These are phyloP conservation scores for Phoeniculus purpureus DNA, from an alignment of 2,797 vertebrate genomes.

Conservation along the genomic window DNA sequence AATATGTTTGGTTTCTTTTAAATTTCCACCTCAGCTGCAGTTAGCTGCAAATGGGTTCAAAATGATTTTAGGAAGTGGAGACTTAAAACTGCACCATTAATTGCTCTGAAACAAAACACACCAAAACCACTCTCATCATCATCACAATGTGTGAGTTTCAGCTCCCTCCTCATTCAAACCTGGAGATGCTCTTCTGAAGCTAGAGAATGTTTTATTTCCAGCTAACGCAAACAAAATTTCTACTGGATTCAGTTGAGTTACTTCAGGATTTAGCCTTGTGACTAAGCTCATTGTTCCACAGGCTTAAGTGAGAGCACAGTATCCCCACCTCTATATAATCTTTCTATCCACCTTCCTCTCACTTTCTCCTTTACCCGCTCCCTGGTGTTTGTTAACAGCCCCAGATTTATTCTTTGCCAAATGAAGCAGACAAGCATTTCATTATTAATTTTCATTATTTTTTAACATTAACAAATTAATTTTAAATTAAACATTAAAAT, in stretches of 20 bases:
- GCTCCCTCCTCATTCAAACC: not conserved
- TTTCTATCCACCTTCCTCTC: not conserved
- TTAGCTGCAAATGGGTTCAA: not conserved
- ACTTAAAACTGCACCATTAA: constrained; percentile 3
- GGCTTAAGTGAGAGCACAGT: not conserved
- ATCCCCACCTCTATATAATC: not conserved
- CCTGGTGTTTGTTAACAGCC: not conserved
- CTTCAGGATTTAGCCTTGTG: not conserved
- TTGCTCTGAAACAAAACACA: constrained; percentile 11
- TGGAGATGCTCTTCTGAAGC: not conserved
- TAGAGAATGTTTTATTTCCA: not conserved
- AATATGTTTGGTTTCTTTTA: constrained; percentile 36
- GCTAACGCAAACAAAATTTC: not conserved
- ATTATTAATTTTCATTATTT: not conserved
- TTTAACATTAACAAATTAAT: not conserved
- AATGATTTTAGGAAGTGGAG: not conserved
- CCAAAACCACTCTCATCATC: not conserved
- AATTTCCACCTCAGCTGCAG: constrained; percentile 5
- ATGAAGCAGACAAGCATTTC: not conserved
- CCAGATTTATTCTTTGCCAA: not conserved
- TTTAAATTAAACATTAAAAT: not conserved
- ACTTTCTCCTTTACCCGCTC: not conserved
- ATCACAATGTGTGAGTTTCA: not conserved
- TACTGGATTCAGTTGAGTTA: not conserved
- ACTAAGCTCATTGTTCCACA: not conserved